phyloP scores from a whole-genome alignment of 2,113 vertebrate genomes.

The Ceyx melanurus region DNA sequence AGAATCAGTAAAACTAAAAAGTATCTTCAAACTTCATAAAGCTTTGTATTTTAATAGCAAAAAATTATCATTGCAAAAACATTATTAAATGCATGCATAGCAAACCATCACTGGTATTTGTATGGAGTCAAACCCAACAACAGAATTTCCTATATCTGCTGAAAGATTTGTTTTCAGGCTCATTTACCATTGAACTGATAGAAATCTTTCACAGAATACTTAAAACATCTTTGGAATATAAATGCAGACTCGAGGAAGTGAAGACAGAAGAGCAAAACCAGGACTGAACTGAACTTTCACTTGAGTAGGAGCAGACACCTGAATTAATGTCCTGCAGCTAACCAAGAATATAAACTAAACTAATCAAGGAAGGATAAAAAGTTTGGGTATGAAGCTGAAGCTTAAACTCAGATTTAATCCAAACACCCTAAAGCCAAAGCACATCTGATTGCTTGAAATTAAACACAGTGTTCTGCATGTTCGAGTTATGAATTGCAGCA shows the following conservation, averaged over 20 bases:
- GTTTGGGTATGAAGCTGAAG: slow-evolving; percentile 28
- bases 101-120: slow-evolving; percentile 25
- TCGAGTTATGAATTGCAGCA: background rate
- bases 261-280: background rate
- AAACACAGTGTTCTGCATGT: background rate
- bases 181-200: slow-evolving; percentile 66
- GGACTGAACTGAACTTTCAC: background rate
- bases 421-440: slow-evolving; percentile 9
- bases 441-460: slow-evolving; percentile 11
- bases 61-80: slow-evolving; percentile 14
- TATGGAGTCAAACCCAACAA: background rate
- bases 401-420: slow-evolving; percentile 54
- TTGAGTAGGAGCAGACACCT: background rate
- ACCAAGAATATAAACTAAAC: slow-evolving; percentile 5
- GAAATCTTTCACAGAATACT: slow-evolving; percentile 37
- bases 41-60: slow-evolving; percentile 3
- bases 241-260: slow-evolving; percentile 19
- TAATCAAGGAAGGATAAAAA: slow-evolving; percentile 44
- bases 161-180: slow-evolving; percentile 69
- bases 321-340: slow-evolving; percentile 20
- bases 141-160: slow-evolving; percentile 30
- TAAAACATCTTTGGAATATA: slow-evolving; percentile 57
- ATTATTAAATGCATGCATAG: slow-evolving; percentile 27
- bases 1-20: slow-evolving; percentile 5
- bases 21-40: slow-evolving; percentile 23